Evolutionary conservation across 1,140 invertebrate genomes (phyloP).

Genomic region (Dermatophagoides farinae): DNA sequence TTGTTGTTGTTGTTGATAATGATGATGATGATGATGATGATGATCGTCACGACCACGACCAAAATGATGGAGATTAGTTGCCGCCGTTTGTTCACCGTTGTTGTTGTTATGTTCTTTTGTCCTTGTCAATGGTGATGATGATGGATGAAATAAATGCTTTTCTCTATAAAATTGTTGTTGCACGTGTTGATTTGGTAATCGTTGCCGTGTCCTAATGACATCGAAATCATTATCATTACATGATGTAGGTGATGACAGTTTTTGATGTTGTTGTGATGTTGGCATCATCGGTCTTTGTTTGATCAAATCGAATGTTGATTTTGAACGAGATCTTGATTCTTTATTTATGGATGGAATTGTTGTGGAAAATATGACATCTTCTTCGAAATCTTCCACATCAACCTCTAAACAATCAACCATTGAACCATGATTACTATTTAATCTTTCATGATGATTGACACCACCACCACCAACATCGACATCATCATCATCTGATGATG

Average conservation of each 20-base stretch:
- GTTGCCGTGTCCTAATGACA: too few relatives aligned
- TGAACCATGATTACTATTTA: not conserved
- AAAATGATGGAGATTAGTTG: too few relatives aligned
- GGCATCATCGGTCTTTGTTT: not conserved
- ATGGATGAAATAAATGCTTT: too few relatives aligned
- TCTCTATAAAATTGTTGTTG: too few relatives aligned
- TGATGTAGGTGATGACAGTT: not conserved
- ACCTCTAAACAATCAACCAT: slow-evolving; percentile 2
- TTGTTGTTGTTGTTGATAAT: too few relatives aligned
- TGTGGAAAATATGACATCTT: slow-evolving; percentile 13
- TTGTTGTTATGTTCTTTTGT: not conserved
- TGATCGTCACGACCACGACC: too few relatives aligned
- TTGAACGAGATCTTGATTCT: slow-evolving; percentile 8
- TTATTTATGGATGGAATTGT: not conserved
- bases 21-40: too few relatives aligned
- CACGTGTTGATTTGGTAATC: too few relatives aligned
- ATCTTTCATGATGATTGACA: slow-evolving; percentile 17
- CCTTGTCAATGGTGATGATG: too few relatives aligned
- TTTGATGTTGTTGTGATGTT: not conserved
- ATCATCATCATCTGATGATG: slow-evolving; percentile 17
- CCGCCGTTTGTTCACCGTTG: not conserved
- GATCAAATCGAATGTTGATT: not conserved
- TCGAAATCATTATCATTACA: not conserved
- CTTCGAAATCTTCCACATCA: slow-evolving; percentile 13
- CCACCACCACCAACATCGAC: slow-evolving; percentile 18